Percentiles rank a stretch among this genome's conserved stretches.
These are phyloP conservation scores for Orussus abietinus DNA, from an alignment of 1,140 invertebrate genomes.

Conservation along the genomic window DNA sequence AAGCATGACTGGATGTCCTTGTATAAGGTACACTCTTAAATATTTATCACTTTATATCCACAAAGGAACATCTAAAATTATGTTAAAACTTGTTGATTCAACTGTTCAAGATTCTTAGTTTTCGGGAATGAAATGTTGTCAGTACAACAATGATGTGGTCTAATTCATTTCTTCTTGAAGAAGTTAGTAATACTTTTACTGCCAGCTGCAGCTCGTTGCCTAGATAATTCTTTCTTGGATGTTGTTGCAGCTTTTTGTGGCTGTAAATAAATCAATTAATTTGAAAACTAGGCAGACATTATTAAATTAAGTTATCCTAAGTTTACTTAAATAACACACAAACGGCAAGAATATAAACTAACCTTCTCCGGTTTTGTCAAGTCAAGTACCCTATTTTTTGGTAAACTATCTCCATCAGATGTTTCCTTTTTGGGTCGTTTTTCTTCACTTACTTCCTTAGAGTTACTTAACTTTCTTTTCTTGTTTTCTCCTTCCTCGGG, in stretches of 20 bases:
- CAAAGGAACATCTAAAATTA: slow-evolving; percentile 33
- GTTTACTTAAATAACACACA: slow-evolving; percentile 2
- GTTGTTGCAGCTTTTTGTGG: slow-evolving; percentile 46
- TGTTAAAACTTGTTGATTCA: slow-evolving; percentile 20
- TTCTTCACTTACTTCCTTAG: slow-evolving; percentile 34
- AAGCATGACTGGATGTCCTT: too few relatives aligned
- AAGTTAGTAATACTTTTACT: slow-evolving; percentile 72
- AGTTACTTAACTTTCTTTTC: slow-evolving; percentile 57
- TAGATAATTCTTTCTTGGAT: slow-evolving; percentile 66
- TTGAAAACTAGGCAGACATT: neutral
- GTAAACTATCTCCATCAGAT: slow-evolving; percentile 26
- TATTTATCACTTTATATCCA: slow-evolving; percentile 18
- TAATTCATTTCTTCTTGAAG: slow-evolving; percentile 58
- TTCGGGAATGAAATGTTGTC: too few relatives aligned
- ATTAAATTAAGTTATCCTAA: too few relatives aligned
- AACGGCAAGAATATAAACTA: slow-evolving; percentile 1
- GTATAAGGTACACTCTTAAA: too few relatives aligned
- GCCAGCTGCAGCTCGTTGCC: slow-evolving; percentile 68
- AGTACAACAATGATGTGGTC: too few relatives aligned
- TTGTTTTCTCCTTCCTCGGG: slow-evolving; percentile 57
- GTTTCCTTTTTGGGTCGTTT: slow-evolving; percentile 41
- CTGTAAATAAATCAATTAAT: slow-evolving; percentile 25
- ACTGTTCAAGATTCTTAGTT: neutral
- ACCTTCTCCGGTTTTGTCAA: slow-evolving; percentile 46
- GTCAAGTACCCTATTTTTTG: slow-evolving; percentile 36